Base-by-base conservation (phyloP, 2,888 invertebrate genomes). In the Tricholauxania praeusta region DNA sequence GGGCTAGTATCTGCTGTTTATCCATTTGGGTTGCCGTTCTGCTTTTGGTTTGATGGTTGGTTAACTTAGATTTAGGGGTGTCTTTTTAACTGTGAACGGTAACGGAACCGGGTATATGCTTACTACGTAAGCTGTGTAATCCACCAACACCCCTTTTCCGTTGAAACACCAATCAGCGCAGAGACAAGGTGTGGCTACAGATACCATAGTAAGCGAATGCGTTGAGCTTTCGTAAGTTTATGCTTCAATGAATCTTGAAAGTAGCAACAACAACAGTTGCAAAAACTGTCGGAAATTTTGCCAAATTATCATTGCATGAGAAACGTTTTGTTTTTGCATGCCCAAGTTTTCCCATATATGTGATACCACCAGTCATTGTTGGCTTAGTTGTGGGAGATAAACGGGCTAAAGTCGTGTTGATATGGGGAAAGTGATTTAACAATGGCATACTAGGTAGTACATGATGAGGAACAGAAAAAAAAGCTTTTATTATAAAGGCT, bases 141-240 rank as follows among this genome's bases (percentile, higher is more conserved):
- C 72, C 80, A 80, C 80, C 79, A 78, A 79, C 84, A 84, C 82
- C 84, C 85, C 82, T 84, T 83, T 82, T 82, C 80, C 81, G 82
- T 79, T 78, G 76, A 78, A 78, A 78, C 81, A 82, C 86, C 86
- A 86, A 86, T 86, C 85, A 86, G 83, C 82, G 79, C 79, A 81
- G 80, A 84, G 84, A 79, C 82, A 83, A 84, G 86, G 86, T 86
- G 81, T 80, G 81, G 81, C 81, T 79, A 77, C 77, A 71, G 64
- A 47, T 64, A 65, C 73, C 60, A 59, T 52, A 62, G 22, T 49
- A 52, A 49, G 14, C 69, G 57, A 55, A 63, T 32, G 32, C 63
- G 52, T 49, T 17, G 39, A 48, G 73, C 72, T 39, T 73, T 72
- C 39, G 72, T 22, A 71, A 76, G 76, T 77, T 77, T 77, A 77